Conservation (phyloP, 2,113 vertebrate species). For the Alces alces region DNA sequence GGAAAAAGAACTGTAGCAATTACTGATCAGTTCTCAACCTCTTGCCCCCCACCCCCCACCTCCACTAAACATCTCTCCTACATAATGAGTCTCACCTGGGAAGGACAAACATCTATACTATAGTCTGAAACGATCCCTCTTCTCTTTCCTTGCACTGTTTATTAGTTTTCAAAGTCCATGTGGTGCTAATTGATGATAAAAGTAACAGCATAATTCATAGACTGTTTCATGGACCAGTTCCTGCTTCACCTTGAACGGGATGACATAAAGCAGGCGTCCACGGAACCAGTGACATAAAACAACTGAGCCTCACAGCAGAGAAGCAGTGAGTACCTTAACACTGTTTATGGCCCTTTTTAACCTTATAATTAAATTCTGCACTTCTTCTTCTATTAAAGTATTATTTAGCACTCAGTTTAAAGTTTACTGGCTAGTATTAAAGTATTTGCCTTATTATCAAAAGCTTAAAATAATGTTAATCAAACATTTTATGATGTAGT, state of each 20-base stretch:
- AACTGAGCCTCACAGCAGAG: background rate
- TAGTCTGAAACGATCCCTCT: background rate
- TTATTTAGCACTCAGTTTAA: slow-evolving; percentile 1
- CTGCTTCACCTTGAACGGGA: background rate
- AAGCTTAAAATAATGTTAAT: background rate
- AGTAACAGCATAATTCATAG: background rate
- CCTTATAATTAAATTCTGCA: background rate
- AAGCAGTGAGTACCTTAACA: background rate
- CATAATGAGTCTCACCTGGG: background rate
- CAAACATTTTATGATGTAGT: background rate
- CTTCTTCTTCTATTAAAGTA: background rate
- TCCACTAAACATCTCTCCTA: background rate
- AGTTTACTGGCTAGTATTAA: background rate
- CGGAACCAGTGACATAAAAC: background rate
- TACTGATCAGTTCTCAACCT: background rate
- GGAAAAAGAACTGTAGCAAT: background rate
- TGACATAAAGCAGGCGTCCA: background rate
- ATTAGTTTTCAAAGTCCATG: slow-evolving; percentile 5
- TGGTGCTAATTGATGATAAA: background rate
- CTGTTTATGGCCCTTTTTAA: background rate
- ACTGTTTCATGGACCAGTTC: background rate
- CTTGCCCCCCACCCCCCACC: background rate
- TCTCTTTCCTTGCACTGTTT: background rate
- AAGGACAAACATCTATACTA: background rate
- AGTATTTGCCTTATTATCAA: background rate